These are phyloP conservation scores for Epirrita christyi DNA, from an alignment of 2,888 invertebrate genomes.

Conservation along the genomic window DNA sequence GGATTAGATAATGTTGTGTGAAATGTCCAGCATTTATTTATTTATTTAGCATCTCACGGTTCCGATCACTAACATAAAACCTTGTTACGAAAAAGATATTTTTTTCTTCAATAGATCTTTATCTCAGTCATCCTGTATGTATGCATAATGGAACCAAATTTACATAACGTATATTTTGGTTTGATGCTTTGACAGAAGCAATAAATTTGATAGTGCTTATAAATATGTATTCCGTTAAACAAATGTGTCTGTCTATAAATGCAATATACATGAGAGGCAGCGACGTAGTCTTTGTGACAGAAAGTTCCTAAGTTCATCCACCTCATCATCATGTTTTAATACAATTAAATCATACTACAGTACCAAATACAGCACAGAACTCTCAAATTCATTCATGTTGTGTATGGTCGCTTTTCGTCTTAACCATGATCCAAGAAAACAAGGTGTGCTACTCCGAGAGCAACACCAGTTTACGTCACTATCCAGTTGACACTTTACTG, in stretches of 20 bases:
- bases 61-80: too few relatives aligned
- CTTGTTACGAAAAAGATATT: too few relatives aligned
- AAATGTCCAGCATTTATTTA: too few relatives aligned
- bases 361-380: constrained; percentile 4
- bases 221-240: background rate
- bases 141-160: background rate
- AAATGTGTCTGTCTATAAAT: constrained; percentile 18
- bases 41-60: too few relatives aligned
- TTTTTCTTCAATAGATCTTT: background rate
- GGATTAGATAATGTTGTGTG: too few relatives aligned
- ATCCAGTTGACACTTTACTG: too few relatives aligned
- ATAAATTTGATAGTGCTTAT: constrained; percentile 1
- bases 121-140: background rate
- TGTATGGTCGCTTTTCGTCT: too few relatives aligned
- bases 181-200: background rate
- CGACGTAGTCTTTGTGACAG: constrained; percentile 28
- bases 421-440: too few relatives aligned
- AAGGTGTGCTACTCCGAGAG: too few relatives aligned
- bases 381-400: too few relatives aligned
- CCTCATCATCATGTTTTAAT: constrained; percentile 3
- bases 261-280: constrained; percentile 21
- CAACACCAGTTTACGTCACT: too few relatives aligned
- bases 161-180: too few relatives aligned
- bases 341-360: constrained; percentile 11
- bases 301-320: constrained; percentile 3